phyloP scores from a whole-genome alignment of 1,140 invertebrate genomes.

The Ladona fulva region DNA sequence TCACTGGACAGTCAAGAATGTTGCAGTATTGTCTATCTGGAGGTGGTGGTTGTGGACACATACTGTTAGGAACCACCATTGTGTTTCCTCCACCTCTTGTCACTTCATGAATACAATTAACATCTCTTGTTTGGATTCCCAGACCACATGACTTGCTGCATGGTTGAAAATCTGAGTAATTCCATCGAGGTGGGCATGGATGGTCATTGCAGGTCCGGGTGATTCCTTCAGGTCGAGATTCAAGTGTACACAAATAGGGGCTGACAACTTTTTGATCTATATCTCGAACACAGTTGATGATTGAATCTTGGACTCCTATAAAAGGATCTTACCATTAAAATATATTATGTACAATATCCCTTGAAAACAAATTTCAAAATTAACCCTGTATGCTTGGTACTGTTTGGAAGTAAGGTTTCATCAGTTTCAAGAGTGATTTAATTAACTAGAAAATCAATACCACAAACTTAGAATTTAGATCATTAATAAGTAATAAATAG shows the following conservation, averaged over 20 bases:
- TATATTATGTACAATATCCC: too few species aligned
- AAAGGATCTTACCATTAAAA: too few species aligned
- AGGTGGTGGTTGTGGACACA: slow-evolving; percentile 81
- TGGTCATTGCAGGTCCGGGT: slow-evolving; percentile 90
- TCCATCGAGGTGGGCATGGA: slow-evolving; percentile 85
- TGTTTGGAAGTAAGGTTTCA: too few species aligned
- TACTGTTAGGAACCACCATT: slow-evolving; percentile 75
- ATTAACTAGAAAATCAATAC: too few species aligned
- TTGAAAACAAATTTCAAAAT: too few species aligned
- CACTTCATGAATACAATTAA: slow-evolving; percentile 88
- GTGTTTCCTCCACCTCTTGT: slow-evolving; percentile 75
- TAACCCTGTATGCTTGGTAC: too few species aligned
- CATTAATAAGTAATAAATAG: too few species aligned
- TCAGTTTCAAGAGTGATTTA: too few species aligned
- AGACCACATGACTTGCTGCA: slow-evolving; percentile 89
- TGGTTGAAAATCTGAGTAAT: slow-evolving; percentile 67
- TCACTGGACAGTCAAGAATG: slow-evolving; percentile 78
- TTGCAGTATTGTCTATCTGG: slow-evolving; percentile 83
- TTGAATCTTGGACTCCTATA: slow-evolving; percentile 69
- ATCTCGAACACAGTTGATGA: slow-evolving; percentile 81
- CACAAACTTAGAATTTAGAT: too few species aligned
- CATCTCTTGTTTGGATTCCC: slow-evolving; percentile 77
- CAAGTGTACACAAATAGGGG: slow-evolving; percentile 70
- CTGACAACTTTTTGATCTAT: slow-evolving; percentile 74
- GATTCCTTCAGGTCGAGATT: slow-evolving; percentile 75